Evolutionary conservation across 1,140 invertebrate species (phyloP).

Genomic region (Apis mellifera): Amel_HAv3.1 CM009931.2:18864501-18865000

Average conservation of each 20-base stretch:
- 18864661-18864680: background rate
- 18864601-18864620: background rate
- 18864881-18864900: constrained; percentile 64
- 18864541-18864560: background rate
- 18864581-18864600: background rate
- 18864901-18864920: constrained; percentile 60
- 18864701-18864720: background rate
- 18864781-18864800: constrained; percentile 27
- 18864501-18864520: constrained; percentile 11
- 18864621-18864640: background rate
- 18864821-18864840: constrained; percentile 27
- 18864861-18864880: constrained; percentile 49
- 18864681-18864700: constrained; percentile 2
- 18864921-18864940: background rate
- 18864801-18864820: constrained; percentile 30
- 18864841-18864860: background rate
- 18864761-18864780: constrained; percentile 15
- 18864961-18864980: background rate
- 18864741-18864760: background rate
- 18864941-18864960: background rate
- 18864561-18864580: constrained; percentile 28
- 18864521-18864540: background rate
- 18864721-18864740: constrained; percentile 25
- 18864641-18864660: background rate
- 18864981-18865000: background rate